Evolutionary conservation across 2,113 vertebrate species (phyloP), one percentile per base, ranked within the genome.

Genomic region (Apteryx mantelli): DNA sequence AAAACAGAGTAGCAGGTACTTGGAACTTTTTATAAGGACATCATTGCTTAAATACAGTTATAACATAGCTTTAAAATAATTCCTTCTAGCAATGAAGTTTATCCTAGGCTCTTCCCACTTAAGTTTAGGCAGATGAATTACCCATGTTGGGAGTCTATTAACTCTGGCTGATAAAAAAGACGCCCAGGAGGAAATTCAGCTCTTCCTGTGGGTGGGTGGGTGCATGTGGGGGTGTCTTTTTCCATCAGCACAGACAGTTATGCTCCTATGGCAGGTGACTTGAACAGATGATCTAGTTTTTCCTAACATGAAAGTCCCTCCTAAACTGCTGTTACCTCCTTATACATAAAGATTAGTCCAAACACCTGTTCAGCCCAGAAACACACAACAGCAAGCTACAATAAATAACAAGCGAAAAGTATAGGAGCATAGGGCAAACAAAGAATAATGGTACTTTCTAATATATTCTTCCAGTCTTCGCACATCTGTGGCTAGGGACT

Each of bases 251-350:
- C 32, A 70, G 36, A 65, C 53, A 28, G 15, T 16, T 7, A 46
- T 0, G 0, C 13, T 60, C 81, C 46, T 48, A 20, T 26, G 60
- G 38, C 2, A 2, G 7, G 11, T 38, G 40, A 8, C 50, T 88
- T 81, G 40, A 87, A 82, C 2, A 7, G 11, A 82, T 7, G 2
- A 52, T 40, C 71, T 83, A 2, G 4, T 46, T 89, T 83, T 46
- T 40, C 56, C 42, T 55, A 24, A 11, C 7, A 7, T 22, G 7
- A 7, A 55, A 64, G 4, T 55, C 22, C 19, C 26, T n/a, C 46
- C 36, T 64, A 7, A 64, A 64, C 36, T 38, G 36, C 36, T 26
- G 19, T 38, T 64, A 38, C 36, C 36, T 64, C 22, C 61, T 38
- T 64, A 38, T 24, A 64, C 22, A 55, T 28, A 38, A 25, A 64